Evolutionary conservation across 2,113 vertebrate species (phyloP), one percentile per base, ranked within the genome.

Genomic region (Catharus bicknelli): DNA sequence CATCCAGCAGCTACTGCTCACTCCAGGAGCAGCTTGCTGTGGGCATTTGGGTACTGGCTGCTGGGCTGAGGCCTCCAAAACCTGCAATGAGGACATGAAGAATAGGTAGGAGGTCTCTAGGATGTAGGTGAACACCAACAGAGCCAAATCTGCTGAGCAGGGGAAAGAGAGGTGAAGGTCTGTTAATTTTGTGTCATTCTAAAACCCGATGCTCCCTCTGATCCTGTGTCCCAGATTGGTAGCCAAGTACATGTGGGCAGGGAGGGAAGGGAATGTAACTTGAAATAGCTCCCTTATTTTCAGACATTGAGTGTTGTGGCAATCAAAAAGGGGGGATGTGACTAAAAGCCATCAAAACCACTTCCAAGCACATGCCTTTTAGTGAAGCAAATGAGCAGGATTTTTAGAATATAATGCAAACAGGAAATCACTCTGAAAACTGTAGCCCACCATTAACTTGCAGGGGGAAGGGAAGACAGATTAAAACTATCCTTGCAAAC

Each of bases 271-370:
- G 76, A 93, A 88, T 78, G 69, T 68, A 94, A 88, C 88, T 92
- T 86, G 88, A 94, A 96, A 93, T 94, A 96, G 76, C 57, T 93
- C 19, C 36, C 92, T 94, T 90, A 81, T 86, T 96, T 95, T 92
- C 90, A 82, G 79, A 59, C 1, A 5, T 85, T 83, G 88, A 80
- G 84, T 78, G 36, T 70, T 70, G 80, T 83, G 86, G 95, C 88
- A 93, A 88, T 90, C 75, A 86, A 48, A 80, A 76, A 50, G 72
- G 64, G 62, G 86, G 19, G n/a, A 84, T 92, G 77, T 91, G 88
- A 90, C 85, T 91, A 88, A 92, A 96, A 95, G 61, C 61, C 92
- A 94, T 94, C 92, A 91, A 88, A 96, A 70, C 83, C 90, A 94
- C 94, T 96, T 95, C 48, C 83, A 96, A 94, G 68, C 90, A 96